phyloP scores from a whole-genome alignment of 2,797 vertebrate genomes.

The Sebastes miniatus region DNA sequence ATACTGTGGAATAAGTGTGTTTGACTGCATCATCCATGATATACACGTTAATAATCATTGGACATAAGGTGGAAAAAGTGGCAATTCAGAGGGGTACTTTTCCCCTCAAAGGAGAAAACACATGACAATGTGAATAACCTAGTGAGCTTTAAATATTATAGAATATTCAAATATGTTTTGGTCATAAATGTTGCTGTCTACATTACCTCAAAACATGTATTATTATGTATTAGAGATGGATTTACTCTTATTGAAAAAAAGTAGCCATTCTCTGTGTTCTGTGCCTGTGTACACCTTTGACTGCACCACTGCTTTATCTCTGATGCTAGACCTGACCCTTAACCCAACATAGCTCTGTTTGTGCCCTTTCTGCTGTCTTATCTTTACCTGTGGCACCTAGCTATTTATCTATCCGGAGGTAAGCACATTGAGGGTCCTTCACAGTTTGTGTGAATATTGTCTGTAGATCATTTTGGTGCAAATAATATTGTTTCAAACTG shows the following conservation, averaged over 20 bases:
- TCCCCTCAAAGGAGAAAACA: background rate
- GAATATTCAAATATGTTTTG: slow-evolving; percentile 46
- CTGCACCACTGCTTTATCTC: slow-evolving; percentile 42
- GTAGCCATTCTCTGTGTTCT: slow-evolving; percentile 68
- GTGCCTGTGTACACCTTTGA: slow-evolving; percentile 65
- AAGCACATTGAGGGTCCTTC: slow-evolving; percentile 53
- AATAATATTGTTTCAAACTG: slow-evolving; percentile 64
- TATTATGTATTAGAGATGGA: slow-evolving; percentile 65
- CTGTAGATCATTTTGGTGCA: slow-evolving; percentile 61
- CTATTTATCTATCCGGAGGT: slow-evolving; percentile 71
- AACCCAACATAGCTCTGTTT: slow-evolving; percentile 7
- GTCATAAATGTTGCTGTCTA: slow-evolving; percentile 58
- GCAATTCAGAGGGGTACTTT: background rate
- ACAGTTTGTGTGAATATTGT: slow-evolving; percentile 72
- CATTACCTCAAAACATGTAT: slow-evolving; percentile 64
- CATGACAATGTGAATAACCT: slow-evolving; percentile 50
- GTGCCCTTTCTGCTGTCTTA: slow-evolving; percentile 37
- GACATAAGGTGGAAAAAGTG: slow-evolving; percentile 15
- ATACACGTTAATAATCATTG: slow-evolving; percentile 20
- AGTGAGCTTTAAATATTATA: slow-evolving; percentile 50
- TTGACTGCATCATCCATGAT: slow-evolving; percentile 13
- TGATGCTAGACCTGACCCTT: slow-evolving; percentile 22
- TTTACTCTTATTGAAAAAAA: slow-evolving; percentile 56
- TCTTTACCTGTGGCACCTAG: slow-evolving; percentile 54
- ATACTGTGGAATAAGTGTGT: slow-evolving; percentile 22